Base-by-base conservation (phyloP, 1,140 invertebrate species). In the Paraescarpia echinospica region DNA sequence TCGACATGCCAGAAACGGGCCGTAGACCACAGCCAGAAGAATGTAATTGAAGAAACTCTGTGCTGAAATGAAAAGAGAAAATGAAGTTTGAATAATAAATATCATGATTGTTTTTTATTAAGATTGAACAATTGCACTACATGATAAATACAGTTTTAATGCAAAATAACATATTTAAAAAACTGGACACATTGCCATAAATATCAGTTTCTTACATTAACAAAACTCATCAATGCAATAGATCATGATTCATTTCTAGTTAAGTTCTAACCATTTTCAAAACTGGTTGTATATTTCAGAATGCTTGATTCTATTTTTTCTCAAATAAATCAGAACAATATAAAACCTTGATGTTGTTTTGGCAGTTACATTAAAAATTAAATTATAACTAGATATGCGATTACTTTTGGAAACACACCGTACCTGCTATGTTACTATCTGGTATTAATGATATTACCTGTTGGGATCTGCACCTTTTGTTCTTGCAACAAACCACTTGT, bases 11-110 rank as follows among this genome's bases (percentile, higher is more conserved):
- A 98, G 96, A 95, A 97, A 97, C 91, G 97, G 97, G 41, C 97
- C 97, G 94, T 98, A 98, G 91, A 98, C 97, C 93, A 98, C 95
- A 94, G 97, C 97, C 94, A 98, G 96, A 93, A 98, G 96, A 92
- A 97, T 96, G 95, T 98, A 98, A 93, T 98, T 98, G n/a, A 98
- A 96, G 94, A 98, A 97, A 94, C 97, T 97, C 96, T 98, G 98
- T 91, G 97, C 98, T 97, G 94, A 93, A 96, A 95, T 92, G 94
- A 34, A 93, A 34, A 77, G 92, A 92, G 93, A 89, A 35, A 92
- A 91, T 51, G 77, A 91, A n/a, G n/a, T n/a, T n/a, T n/a, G 31
- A 34, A 93, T n/a, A 90, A 92, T 91, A 92, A 89, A 34, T 91
- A 6, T 92, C 22, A 6, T 90, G 77, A 31, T 91, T 31, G 18